A percentile compares a stretch with the other conserved stretches of the same genome.
Evolutionary conservation across 2,113 vertebrate species (phyloP).

Genomic region (Chamaetylas fuelleborni): DNA sequence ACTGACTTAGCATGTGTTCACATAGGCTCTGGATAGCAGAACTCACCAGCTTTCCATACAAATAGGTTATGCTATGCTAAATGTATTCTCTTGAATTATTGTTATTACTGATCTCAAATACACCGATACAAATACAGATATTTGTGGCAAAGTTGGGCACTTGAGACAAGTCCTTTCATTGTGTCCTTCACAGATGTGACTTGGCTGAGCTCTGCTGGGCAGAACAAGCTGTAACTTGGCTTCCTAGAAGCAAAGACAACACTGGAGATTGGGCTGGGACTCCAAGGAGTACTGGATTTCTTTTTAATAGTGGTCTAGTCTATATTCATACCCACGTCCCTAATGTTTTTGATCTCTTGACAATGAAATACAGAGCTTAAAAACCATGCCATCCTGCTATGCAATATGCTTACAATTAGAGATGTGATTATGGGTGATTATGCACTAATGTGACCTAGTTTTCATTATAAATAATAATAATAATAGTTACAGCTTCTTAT

Average conservation of each 20-base stretch:
- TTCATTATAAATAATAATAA: neutral
- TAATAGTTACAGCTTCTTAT: neutral
- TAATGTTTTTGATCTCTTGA: neutral
- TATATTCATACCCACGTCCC: neutral
- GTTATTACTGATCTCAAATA: neutral
- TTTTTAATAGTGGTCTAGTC: neutral
- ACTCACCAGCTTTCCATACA: neutral
- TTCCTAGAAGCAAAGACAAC: neutral
- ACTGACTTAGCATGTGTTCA: neutral
- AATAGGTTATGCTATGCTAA: neutral
- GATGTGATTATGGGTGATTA: neutral
- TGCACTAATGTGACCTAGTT: neutral
- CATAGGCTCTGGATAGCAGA: neutral
- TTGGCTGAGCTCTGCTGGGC: neutral
- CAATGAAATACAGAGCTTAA: neutral
- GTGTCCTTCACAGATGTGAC: neutral
- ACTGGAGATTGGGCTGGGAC: neutral
- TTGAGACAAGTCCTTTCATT: neutral
- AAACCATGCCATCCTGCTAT: neutral
- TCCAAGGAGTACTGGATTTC: neutral
- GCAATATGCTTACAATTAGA: neutral
- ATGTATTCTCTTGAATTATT: neutral
- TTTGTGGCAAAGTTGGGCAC: neutral
- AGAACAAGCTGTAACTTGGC: neutral
- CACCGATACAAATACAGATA: neutral